Evolutionary conservation across 92 coral and sea anemone species (phyloP), one percentile per base, ranked within the genome.

Genomic region (Zoanthus sansibaricus): DNA sequence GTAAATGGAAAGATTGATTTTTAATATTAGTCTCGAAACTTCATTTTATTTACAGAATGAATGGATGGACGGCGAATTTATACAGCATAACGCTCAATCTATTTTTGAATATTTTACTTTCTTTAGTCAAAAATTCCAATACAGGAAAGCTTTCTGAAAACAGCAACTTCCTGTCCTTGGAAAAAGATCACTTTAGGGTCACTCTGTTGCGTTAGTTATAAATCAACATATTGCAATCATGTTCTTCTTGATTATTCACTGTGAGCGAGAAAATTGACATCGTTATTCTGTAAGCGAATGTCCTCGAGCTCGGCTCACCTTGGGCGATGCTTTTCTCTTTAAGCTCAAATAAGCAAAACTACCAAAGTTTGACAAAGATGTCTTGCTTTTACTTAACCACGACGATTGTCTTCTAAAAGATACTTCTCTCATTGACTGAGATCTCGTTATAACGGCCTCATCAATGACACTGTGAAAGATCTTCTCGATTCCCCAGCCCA

Each of bases 401-500:
- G 93, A 87, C 48, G 89, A 51, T 51, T 83, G 85, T 42, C 91
- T 42, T 69, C 93, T 93, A 31, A 80, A 80, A 7, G 61, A 20
- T 7, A 79, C 84, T 62, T 79, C 84, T 61, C 55, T 80, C 85
- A 80, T 46, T 1, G 85, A 80, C 59, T 80, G 85, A 46, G 85
- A 64, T n/a, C 85, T 64, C 20, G 51, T 80, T 66, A 80, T 80
- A 45, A 80, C 85, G 3, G 85, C 85, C 9, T 94, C 96, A 68
- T 95, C 98, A 18, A 95, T 72, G 21, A 95, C 85, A 54, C 75
- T 90, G 32, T 91, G 93, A 46, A 95, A 93, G 66, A 92, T 89
- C 21, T 95, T 95, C 15, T 85, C 87, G 11, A 93, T 88, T 70
- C 96, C 91, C 96, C 95, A 93, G 16, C 84, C 88, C 92, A 91